Conservation (phyloP, 2,113 vertebrate species). For the Ginglymostoma cirratum region DNA sequence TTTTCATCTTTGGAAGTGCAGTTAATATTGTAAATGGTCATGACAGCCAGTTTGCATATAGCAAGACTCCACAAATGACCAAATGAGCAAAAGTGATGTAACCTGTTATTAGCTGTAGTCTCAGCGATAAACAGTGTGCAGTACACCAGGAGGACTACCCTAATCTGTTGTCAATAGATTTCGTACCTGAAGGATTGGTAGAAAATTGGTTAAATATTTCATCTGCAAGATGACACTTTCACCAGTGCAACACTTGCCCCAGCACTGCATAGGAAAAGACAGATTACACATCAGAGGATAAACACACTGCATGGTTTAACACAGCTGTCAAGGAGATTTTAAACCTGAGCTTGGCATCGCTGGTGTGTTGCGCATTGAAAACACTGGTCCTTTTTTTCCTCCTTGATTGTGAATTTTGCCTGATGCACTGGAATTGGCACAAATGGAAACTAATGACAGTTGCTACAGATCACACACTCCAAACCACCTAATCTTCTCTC, state of each 20-base stretch:
- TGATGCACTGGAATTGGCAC: background rate
- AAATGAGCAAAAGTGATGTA: background rate
- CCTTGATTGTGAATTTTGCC: background rate
- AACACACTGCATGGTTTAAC: background rate
- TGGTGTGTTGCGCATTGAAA: background rate
- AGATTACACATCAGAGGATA: background rate
- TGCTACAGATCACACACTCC: background rate
- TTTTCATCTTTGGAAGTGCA: background rate
- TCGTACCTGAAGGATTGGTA: background rate
- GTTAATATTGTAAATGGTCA: background rate
- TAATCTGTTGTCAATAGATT: background rate
- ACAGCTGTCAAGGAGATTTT: background rate
- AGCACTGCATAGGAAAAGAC: background rate
- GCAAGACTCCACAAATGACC: background rate
- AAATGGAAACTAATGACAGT: background rate
- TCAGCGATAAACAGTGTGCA: background rate
- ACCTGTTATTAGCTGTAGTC: background rate
- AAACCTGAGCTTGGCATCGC: background rate
- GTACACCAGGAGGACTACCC: background rate
- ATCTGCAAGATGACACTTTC: background rate
- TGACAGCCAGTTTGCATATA: background rate
- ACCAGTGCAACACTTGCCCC: background rate
- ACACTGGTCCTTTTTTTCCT: background rate
- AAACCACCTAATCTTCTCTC: background rate
- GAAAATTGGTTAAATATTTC: background rate